Evolutionary conservation across 2,888 invertebrate species (phyloP), one percentile per base, ranked within the genome.

Genomic region (Apocheima hispidaria): DNA sequence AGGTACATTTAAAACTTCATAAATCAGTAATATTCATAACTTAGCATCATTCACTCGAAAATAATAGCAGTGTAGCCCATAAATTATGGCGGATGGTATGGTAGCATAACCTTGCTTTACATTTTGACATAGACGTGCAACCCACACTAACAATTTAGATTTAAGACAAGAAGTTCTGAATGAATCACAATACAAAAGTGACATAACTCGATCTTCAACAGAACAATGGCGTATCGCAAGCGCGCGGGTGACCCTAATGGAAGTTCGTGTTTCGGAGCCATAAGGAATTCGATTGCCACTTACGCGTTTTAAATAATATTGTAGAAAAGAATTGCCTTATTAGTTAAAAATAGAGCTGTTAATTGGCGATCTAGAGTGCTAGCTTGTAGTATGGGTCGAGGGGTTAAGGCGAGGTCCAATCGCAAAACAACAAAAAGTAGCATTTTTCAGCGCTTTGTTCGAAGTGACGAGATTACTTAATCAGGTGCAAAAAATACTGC

Each of bases 161-260:
- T 36, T 50, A 0, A 50, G 50, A 50, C 36, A 38, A 38, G 26
- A 18, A 28, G 44, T 20, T 33, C 30, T 48, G 35, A 36, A 38
- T 50, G 50, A 50, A 38, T 50, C 38, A 50, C 38, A 49, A 26
- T 44, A 21, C 38, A 26, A 26, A 49, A 60, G 63, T 69, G 66
- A 67, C 50, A 67, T 67, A 67, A 67, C 35, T 53, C 48, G 20
- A 20, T 57, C 51, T 60, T 60, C 48, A 57, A 49, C 28, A 35
- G 44, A 58, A 65, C 62, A 65, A 65, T 53, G 40, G 44, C 43
- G 35, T 51, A 60, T 66, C 53, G 60, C 54, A 55, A 64, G 55
- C 28, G n/a, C n/a, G 12, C 43, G 63, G 63, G 52, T 70, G 72
- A 71, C 75, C 75, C 69, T 72, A 74, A 78, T 78, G 58, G 49